phyloP scores from a whole-genome alignment of 1,140 invertebrate species.

The Oedothorax gibbosus region DNA sequence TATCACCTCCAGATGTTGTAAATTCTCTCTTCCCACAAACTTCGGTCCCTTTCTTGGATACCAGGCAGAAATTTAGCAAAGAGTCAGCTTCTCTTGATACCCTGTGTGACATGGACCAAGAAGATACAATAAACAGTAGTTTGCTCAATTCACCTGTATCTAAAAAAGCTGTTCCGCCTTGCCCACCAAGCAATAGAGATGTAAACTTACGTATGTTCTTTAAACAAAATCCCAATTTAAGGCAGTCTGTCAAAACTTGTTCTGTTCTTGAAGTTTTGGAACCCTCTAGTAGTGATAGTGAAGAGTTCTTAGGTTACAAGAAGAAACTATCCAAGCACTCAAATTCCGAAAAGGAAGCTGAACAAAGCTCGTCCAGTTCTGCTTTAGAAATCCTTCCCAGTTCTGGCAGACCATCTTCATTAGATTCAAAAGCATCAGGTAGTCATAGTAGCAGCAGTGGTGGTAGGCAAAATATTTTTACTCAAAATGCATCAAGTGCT shows the following conservation, averaged over 20 bases:
- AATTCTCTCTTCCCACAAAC: slow-evolving; percentile 49
- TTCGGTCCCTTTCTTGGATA: slow-evolving; percentile 42
- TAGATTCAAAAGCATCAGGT: slow-evolving; percentile 51
- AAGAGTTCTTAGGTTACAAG: slow-evolving; percentile 44
- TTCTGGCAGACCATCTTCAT: slow-evolving; percentile 46
- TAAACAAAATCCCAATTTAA: slow-evolving; percentile 60
- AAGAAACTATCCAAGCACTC: slow-evolving; percentile 10
- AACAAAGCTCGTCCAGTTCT: slow-evolving; percentile 57
- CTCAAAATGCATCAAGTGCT: not conserved
- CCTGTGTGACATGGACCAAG: not conserved
- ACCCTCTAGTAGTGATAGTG: slow-evolving; percentile 64
- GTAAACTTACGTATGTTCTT: slow-evolving; percentile 57
- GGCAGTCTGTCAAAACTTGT: slow-evolving; percentile 64
- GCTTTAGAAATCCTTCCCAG: slow-evolving; percentile 48
- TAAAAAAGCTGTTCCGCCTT: slow-evolving; percentile 1
- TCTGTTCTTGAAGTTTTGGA: slow-evolving; percentile 68
- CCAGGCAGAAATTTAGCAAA: slow-evolving; percentile 17
- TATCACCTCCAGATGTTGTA: slow-evolving; percentile 52
- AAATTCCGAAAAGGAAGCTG: slow-evolving; percentile 41
- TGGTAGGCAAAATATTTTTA: slow-evolving; percentile 12
- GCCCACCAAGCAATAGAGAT: slow-evolving; percentile 33
- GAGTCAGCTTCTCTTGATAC: not conserved
- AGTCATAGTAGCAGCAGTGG: slow-evolving; percentile 54
- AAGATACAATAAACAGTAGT: not conserved
- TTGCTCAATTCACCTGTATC: not conserved